phyloP scores from a whole-genome alignment of 2,888 invertebrate species.

The Silvanus unidentatus region DNA sequence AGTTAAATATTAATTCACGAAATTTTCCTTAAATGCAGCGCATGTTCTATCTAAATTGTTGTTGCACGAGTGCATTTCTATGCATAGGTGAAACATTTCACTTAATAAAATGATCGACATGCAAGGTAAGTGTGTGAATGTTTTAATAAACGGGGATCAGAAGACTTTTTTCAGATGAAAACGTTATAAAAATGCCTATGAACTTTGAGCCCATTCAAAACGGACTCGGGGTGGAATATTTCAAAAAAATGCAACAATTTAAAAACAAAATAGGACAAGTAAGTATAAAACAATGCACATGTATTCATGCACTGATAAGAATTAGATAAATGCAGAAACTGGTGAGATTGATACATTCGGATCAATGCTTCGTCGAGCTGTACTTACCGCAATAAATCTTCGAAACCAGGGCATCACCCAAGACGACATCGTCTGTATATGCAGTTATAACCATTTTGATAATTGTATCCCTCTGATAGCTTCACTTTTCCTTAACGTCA shows the following conservation, averaged over 20 bases:
- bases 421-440: conserved; percentile 47
- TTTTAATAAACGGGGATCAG: neutral
- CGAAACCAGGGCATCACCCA: conserved; percentile 38
- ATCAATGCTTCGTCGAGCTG: conserved; percentile 42
- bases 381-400: conserved; percentile 46
- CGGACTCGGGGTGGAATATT: conserved; percentile 33
- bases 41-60: neutral
- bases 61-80: neutral
- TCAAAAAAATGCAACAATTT: conserved; percentile 29
- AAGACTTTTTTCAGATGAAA: neutral
- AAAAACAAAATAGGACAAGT: conserved; percentile 34
- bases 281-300: conserved; percentile 8
- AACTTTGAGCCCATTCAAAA: conserved; percentile 21
- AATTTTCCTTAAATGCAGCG: too few species aligned
- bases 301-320: neutral
- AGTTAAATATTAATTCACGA: too few species aligned
- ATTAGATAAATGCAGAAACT: conserved; percentile 36
- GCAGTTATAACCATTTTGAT: conserved; percentile 47
- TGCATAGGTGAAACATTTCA: neutral
- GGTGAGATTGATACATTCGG: conserved; percentile 45
- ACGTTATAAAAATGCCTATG: conserved; percentile 1
- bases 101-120: neutral
- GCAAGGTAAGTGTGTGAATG: neutral
- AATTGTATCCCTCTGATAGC: conserved; percentile 48
- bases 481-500: conserved; percentile 44